Percentiles rank a stretch among this genome's conserved stretches.
Evolutionary conservation across 2,113 vertebrate species (phyloP).

Genomic region (Gopherus evgoodei): DNA sequence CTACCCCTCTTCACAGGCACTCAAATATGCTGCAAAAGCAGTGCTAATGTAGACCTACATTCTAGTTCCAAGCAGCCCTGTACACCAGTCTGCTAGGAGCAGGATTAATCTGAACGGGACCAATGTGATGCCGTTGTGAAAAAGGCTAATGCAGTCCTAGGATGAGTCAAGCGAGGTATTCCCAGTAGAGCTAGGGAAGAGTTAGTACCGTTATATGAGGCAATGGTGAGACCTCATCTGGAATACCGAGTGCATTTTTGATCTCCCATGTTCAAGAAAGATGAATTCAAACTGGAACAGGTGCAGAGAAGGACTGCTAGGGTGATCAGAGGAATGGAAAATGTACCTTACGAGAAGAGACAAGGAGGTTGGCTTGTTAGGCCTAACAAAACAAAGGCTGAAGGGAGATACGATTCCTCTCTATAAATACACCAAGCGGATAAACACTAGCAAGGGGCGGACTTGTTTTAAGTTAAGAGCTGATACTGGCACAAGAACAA

Average conservation of each 20-base stretch:
- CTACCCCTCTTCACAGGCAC: neutral
- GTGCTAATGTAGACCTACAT: neutral
- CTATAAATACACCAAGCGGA: neutral
- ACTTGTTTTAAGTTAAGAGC: neutral
- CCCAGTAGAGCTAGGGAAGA: neutral
- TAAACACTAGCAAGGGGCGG: neutral
- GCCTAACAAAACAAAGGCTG: neutral
- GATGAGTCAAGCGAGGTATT: neutral
- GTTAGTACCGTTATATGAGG: neutral
- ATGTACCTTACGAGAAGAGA: neutral
- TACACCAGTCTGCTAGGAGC: neutral
- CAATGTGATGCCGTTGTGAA: neutral
- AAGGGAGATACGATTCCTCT: neutral
- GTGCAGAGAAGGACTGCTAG: neutral
- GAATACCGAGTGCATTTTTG: neutral
- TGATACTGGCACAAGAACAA: neutral
- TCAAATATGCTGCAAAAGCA: accelerated
- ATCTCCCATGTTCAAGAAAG: neutral
- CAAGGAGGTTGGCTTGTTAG: neutral
- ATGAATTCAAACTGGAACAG: neutral
- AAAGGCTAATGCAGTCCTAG: neutral
- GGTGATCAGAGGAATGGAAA: neutral
- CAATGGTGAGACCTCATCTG: neutral
- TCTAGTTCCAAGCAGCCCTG: neutral
- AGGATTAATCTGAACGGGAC: neutral